Evolutionary conservation across 2,797 vertebrate species (phyloP).

Genomic region (Alcedo atthis): DNA sequence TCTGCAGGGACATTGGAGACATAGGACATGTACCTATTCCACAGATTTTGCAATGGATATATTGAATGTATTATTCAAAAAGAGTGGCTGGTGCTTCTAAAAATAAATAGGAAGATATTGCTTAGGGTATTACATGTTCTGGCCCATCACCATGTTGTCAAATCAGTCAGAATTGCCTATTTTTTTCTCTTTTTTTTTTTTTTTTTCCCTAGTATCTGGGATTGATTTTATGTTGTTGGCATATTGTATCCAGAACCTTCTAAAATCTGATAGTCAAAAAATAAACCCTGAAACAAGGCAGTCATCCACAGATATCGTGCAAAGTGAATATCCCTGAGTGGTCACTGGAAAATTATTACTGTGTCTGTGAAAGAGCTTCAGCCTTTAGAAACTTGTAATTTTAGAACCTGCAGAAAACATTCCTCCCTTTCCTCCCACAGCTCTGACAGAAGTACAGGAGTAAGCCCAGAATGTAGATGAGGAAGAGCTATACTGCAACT

Average conservation of each 20-base stretch:
- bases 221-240: background rate
- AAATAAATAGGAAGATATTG: background rate
- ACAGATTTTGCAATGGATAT: background rate
- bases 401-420: background rate
- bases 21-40: background rate
- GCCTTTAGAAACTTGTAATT: background rate
- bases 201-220: background rate
- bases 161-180: background rate
- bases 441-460: background rate
- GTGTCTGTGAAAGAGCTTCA: background rate
- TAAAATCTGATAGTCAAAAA: background rate
- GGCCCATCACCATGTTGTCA: background rate
- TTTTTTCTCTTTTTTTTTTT: background rate
- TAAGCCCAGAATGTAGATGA: background rate
- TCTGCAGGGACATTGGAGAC: background rate
- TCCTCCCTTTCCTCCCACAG: background rate
- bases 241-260: background rate
- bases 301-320: rapidly evolving
- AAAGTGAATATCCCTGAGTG: background rate
- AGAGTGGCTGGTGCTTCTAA: background rate
- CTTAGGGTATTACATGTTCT: background rate
- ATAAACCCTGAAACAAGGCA: background rate
- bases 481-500: background rate
- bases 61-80: background rate
- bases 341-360: background rate